Evolutionary conservation across 2,888 invertebrate species (phyloP).

Genomic region (Lochmaea capreae): DNA sequence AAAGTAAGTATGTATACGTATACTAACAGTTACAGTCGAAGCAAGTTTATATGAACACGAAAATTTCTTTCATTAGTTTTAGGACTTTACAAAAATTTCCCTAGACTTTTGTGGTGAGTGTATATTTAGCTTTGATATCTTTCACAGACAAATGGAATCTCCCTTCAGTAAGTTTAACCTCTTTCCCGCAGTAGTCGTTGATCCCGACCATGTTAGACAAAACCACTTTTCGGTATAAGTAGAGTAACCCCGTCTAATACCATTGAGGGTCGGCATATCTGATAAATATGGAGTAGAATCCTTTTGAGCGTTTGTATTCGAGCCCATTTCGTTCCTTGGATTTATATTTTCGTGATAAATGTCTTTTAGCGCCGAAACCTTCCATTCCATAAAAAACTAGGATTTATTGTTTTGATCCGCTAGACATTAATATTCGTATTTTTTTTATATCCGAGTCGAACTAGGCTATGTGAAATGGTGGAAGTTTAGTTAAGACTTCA

Average conservation of each 20-base stretch:
- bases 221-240: conserved; percentile 1
- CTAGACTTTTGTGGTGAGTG: too few species aligned
- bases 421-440: not conserved
- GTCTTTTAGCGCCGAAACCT: not conserved
- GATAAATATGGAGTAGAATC: not conserved
- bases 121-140: too few species aligned
- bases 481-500: not conserved
- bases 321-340: not conserved
- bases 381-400: not conserved
- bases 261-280: not conserved
- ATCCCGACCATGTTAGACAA: not conserved
- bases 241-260: not conserved
- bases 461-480: not conserved
- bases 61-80: too few species aligned
- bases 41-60: too few species aligned
- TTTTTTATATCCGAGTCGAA: not conserved
- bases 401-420: conserved; percentile 9
- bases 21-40: too few species aligned
- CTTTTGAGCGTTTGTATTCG: not conserved
- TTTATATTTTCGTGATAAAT: conserved; percentile 14
- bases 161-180: too few species aligned
- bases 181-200: not conserved
- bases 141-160: too few species aligned
- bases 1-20: too few species aligned
- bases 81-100: too few species aligned